Conservation (phyloP, 2,888 invertebrate genomes). For the Drosophila barbarae region DNA sequence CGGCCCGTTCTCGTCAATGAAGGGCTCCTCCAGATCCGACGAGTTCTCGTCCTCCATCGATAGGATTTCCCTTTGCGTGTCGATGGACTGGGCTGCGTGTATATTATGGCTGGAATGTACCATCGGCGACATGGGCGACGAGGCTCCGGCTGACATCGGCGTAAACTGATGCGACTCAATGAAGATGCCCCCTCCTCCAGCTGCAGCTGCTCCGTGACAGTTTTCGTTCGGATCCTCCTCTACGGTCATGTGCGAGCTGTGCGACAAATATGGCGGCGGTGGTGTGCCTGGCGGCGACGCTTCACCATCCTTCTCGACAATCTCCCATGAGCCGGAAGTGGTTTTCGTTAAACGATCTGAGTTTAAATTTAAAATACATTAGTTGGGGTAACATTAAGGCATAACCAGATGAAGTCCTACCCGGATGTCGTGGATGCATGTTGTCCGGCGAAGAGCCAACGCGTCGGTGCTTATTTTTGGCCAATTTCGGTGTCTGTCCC, state of each 20-base stretch:
- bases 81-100: conserved; percentile 76
- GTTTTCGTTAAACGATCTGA: conserved; percentile 78
- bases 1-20: conserved; percentile 91
- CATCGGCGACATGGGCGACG: conserved; percentile 59
- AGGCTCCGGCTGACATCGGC: conserved; percentile 57
- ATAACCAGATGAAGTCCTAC: conserved; percentile 50
- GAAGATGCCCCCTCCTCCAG: conserved; percentile 58
- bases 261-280: conserved; percentile 87
- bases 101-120: conserved; percentile 77
- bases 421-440: conserved; percentile 78
- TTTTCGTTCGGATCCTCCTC: conserved; percentile 65
- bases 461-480: conserved; percentile 78
- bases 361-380: background rate
- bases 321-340: conserved; percentile 79
- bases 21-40: conserved; percentile 89
- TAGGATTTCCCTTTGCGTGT: conserved; percentile 88
- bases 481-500: conserved; percentile 78
- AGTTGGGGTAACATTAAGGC: background rate
- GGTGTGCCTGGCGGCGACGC: conserved; percentile 92
- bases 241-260: conserved; percentile 71
- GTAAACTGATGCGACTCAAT: conserved; percentile 74
- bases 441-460: conserved; percentile 80
- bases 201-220: conserved; percentile 47
- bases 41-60: conserved; percentile 98
- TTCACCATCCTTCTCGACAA: conserved; percentile 79